Conservation (phyloP, 2,113 vertebrate species). For the Heterotis niloticus region DNA sequence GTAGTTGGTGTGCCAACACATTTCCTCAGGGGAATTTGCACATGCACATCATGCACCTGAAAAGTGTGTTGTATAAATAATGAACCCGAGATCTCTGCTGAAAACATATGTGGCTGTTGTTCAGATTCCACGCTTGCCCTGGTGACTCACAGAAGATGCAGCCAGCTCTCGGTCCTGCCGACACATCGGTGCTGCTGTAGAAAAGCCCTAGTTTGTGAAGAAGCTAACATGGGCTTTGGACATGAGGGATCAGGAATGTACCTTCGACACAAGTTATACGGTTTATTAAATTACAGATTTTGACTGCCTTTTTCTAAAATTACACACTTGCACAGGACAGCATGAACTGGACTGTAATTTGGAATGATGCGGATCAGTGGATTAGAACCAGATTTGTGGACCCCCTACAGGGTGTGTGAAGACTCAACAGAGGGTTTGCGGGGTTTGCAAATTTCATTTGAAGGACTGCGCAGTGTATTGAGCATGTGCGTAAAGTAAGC, state of each 20-base stretch:
- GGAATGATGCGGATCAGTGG: background rate
- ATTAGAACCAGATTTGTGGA: background rate
- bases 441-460: background rate
- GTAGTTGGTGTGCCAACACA: too few relatives aligned
- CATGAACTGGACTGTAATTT: background rate
- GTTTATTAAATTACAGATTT: background rate
- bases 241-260: background rate
- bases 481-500: too few relatives aligned
- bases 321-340: background rate
- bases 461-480: too few relatives aligned
- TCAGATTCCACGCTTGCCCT: too few relatives aligned
- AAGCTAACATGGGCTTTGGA: background rate
- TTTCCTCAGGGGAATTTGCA: too few relatives aligned
- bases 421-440: background rate
- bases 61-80: background rate
- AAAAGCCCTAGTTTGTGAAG: too few relatives aligned
- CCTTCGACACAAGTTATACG: background rate
- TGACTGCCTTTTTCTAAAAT: background rate
- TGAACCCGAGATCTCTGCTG: too few relatives aligned
- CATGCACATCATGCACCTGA: too few relatives aligned
- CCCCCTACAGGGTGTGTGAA: background rate
- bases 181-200: too few relatives aligned
- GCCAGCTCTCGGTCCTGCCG: too few relatives aligned
- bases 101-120: too few relatives aligned
- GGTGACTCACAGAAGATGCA: background rate